These are phyloP conservation scores for Amphiprion ocellaris DNA, from an alignment of 2,113 vertebrate genomes.

Conservation along the genomic window DNA sequence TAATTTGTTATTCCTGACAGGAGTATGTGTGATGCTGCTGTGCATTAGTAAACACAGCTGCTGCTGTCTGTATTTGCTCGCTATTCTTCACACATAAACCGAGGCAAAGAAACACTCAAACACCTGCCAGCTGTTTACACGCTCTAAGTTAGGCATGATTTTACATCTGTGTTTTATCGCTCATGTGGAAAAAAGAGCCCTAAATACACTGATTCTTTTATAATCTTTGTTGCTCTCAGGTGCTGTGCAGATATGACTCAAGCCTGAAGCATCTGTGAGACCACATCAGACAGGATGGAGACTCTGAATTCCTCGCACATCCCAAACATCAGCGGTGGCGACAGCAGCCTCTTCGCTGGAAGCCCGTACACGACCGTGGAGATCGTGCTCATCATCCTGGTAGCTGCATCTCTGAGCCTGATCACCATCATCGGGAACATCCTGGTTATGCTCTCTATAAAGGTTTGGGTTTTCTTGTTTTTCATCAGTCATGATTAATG, in stretches of 20 bases:
- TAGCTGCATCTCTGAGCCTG: conserved; percentile 93
- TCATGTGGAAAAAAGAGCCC: neutral
- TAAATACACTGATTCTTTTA: neutral
- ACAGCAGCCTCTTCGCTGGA: conserved; percentile 50
- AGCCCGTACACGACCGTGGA: conserved; percentile 91
- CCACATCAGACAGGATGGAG: conserved; percentile 69
- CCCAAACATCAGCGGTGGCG: conserved; percentile 42
- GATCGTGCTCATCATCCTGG: conserved; percentile 91
- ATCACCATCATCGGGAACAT: conserved; percentile 97
- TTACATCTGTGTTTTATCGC: conserved; percentile 6
- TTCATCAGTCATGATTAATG: conserved; percentile 33
- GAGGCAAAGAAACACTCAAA: conserved; percentile 46
- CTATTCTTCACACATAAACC: conserved; percentile 41
- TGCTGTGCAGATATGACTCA: conserved; percentile 31
- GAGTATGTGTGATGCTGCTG: conserved; percentile 21
- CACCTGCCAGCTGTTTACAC: conserved; percentile 46
- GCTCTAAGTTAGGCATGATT: conserved; percentile 3
- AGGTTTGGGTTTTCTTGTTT: conserved; percentile 82
- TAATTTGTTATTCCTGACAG: conserved; percentile 32
- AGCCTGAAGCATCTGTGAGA: conserved; percentile 45
- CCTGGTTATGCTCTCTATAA: conserved; percentile 98
- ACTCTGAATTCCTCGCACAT: conserved; percentile 58
- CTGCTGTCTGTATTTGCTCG: conserved; percentile 64
- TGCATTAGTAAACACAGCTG: conserved; percentile 54
- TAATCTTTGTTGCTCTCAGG: conserved; percentile 37